Percentiles rank a stretch among this genome's conserved stretches.
Evolutionary conservation across 2,113 vertebrate genomes (phyloP).

Genomic region (Melierax canorus): DNA sequence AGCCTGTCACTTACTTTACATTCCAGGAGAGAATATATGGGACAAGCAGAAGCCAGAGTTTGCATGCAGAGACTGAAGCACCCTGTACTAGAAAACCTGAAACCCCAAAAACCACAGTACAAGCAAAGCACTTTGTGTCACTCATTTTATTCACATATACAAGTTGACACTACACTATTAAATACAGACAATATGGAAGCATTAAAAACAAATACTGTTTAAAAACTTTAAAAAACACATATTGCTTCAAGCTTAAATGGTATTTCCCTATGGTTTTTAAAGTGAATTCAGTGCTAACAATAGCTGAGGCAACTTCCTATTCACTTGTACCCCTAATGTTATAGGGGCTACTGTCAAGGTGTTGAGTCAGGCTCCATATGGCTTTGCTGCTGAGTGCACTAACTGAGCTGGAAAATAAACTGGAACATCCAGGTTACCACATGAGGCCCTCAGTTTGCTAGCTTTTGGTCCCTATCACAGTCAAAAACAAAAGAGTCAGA

Average conservation of each 20-base stretch:
- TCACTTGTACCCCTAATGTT: not conserved
- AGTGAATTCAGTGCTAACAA: slow-evolving; percentile 61
- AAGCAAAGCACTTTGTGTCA: not conserved
- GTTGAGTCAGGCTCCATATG: slow-evolving; percentile 24
- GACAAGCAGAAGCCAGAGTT: not conserved
- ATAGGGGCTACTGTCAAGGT: not conserved
- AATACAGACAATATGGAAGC: slow-evolving; percentile 56
- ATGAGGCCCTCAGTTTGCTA: not conserved
- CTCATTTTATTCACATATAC: slow-evolving; percentile 61
- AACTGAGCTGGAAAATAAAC: not conserved
- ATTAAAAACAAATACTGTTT: slow-evolving; percentile 56
- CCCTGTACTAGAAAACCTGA: too few relatives aligned
- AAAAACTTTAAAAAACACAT: slow-evolving; percentile 63
- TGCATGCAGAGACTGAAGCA: not conserved
- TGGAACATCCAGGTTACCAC: not conserved
- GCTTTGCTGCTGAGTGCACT: slow-evolving; percentile 38
- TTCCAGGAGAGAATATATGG: not conserved
- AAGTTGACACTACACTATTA: slow-evolving; percentile 38
- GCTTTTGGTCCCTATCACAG: slow-evolving; percentile 29
- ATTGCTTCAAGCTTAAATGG: slow-evolving; percentile 51
- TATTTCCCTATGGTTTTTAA: slow-evolving; percentile 41
- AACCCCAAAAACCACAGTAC: not conserved
- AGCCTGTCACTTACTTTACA: not conserved
- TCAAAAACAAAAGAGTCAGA: not conserved
- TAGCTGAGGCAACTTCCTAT: not conserved